Conservation (phyloP, 2,888 invertebrate species). For the Apamea epomidion region DNA sequence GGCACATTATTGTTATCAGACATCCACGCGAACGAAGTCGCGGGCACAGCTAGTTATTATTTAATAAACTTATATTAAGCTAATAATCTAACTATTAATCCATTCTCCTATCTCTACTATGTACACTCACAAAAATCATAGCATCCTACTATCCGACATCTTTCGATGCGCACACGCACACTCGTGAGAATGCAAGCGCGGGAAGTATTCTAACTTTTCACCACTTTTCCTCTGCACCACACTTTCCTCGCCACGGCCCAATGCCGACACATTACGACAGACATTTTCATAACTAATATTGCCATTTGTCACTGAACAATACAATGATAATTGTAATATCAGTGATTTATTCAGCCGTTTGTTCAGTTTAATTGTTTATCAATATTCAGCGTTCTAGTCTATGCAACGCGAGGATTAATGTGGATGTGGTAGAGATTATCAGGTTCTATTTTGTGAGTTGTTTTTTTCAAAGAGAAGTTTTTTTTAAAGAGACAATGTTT, state of each 20-base stretch:
- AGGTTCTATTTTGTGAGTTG: not conserved
- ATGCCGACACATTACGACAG: conserved; percentile 55
- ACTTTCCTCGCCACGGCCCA: conserved; percentile 76
- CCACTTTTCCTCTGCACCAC: conserved; percentile 77
- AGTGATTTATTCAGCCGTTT: conserved; percentile 39
- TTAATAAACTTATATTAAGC: not conserved
- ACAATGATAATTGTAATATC: conserved; percentile 29
- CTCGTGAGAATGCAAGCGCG: conserved; percentile 73
- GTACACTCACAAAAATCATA: not conserved
- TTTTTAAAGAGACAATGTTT: too few relatives aligned
- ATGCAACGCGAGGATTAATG: not conserved
- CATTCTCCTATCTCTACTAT: not conserved
- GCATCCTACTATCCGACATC: conserved; percentile 26
- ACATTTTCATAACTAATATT: conserved; percentile 52
- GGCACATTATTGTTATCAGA: too few relatives aligned
- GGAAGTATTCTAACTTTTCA: conserved; percentile 82
- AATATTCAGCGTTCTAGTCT: conserved; percentile 30
- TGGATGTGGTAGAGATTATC: conserved; percentile 3
- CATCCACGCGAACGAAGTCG: too few relatives aligned
- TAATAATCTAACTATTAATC: not conserved
- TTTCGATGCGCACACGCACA: conserved; percentile 32
- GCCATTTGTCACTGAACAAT: conserved; percentile 43
- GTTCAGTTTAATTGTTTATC: conserved; percentile 16
- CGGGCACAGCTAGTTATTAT: too few relatives aligned
- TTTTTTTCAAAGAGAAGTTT: not conserved